A percentile compares a stretch with the other conserved stretches of the same genome.
Evolutionary conservation across 37 sponge, comb jelly and placozoan species (phyloP).

Genomic region (Axinella damicornis): DNA sequence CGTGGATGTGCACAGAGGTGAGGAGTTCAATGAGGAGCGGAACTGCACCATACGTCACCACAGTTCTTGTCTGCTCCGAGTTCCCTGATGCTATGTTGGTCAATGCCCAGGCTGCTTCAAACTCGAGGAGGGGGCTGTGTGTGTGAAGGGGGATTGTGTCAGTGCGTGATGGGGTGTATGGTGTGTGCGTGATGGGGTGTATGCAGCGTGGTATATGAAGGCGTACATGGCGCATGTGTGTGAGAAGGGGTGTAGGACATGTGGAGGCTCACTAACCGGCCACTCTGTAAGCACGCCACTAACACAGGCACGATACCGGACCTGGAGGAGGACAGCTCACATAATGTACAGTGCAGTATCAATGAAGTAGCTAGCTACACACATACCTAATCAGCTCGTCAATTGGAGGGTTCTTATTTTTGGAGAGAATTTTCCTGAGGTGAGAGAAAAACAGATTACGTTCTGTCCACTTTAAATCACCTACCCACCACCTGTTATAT

Average conservation of each 20-base stretch:
- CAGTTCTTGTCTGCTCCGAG: slow-evolving; percentile 88
- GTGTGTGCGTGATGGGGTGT: background rate
- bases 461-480: no score
- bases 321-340: slow-evolving; percentile 21
- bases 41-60: slow-evolving; percentile 88
- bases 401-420: slow-evolving; percentile 90
- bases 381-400: slow-evolving; percentile 81
- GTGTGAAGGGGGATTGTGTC: no score
- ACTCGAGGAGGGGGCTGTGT: slow-evolving; percentile 84
- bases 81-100: slow-evolving; percentile 98
- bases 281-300: slow-evolving; percentile 64
- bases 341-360: background rate
- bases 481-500: no score
- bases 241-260: background rate
- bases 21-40: slow-evolving; percentile 83
- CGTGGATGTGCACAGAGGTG: slow-evolving; percentile 45
- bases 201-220: background rate
- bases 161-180: background rate
- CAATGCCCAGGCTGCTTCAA: slow-evolving; percentile 97
- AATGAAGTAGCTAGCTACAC: background rate
- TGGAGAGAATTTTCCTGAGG: slow-evolving; percentile 83
- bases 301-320: slow-evolving; percentile 87
- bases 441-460: no score
- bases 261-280: slow-evolving; percentile 23
- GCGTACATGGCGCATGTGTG: background rate